Conservation (phyloP, 2,888 invertebrate species). For the Parochlus steinenii region DNA sequence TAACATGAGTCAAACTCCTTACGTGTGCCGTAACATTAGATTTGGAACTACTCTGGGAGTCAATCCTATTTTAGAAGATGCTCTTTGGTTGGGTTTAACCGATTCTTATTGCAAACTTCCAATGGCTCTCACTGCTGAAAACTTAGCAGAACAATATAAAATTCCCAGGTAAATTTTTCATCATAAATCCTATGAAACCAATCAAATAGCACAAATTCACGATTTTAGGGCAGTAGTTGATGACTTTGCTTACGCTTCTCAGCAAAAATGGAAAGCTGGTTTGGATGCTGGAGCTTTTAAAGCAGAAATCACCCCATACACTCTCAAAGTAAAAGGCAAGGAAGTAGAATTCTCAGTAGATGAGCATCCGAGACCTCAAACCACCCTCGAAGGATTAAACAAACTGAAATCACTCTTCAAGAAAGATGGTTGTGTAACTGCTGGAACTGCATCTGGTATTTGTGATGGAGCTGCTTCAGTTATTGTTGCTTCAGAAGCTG, state of each 20-base stretch:
- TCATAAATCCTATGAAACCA: too few relatives aligned
- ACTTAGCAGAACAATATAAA: slow-evolving; percentile 70
- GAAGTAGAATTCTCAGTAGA: slow-evolving; percentile 65
- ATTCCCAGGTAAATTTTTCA: too few relatives aligned
- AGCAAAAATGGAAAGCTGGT: slow-evolving; percentile 72
- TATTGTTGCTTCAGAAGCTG: slow-evolving; percentile 79
- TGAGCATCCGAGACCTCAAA: slow-evolving; percentile 86
- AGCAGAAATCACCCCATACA: slow-evolving; percentile 75
- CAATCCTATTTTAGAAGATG: slow-evolving; percentile 67
- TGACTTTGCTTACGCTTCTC: slow-evolving; percentile 68
- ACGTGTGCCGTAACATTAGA: slow-evolving; percentile 63
- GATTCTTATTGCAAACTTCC: slow-evolving; percentile 81
- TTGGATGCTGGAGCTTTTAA: slow-evolving; percentile 79
- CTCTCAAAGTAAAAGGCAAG: slow-evolving; percentile 67
- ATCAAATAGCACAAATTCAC: too few relatives aligned
- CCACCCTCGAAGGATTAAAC: slow-evolving; percentile 66
- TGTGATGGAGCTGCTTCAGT: slow-evolving; percentile 95
- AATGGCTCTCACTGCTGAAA: slow-evolving; percentile 94
- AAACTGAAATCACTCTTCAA: slow-evolving; percentile 85
- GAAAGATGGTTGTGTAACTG: slow-evolving; percentile 86
- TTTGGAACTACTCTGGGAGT: slow-evolving; percentile 77
- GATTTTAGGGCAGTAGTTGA: slow-evolving; percentile 78
- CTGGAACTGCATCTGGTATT: slow-evolving; percentile 91
- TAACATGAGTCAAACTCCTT: slow-evolving; percentile 90
- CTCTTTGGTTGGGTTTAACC: slow-evolving; percentile 70